Evolutionary conservation across 2,888 invertebrate genomes (phyloP).

Genomic region (Thecocarcelia acutangulata): DNA sequence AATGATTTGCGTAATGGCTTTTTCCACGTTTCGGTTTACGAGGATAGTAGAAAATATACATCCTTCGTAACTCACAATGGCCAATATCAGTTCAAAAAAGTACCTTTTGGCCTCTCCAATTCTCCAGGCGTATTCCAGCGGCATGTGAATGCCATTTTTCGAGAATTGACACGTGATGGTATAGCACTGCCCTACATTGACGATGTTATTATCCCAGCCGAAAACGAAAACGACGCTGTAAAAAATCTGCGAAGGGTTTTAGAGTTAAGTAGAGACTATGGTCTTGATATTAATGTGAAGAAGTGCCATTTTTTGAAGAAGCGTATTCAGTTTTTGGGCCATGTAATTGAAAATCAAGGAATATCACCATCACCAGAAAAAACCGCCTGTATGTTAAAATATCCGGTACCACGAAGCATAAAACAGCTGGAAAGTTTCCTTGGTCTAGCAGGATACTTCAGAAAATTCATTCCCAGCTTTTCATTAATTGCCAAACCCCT

Average conservation of each 20-base stretch:
- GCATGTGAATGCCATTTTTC: constrained; percentile 72
- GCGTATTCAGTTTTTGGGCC: constrained; percentile 24
- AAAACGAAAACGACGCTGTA: constrained; percentile 60
- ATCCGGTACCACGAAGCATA: constrained; percentile 70
- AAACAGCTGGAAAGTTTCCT: constrained; percentile 71
- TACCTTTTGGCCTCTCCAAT: constrained; percentile 79
- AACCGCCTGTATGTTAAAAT: constrained; percentile 71
- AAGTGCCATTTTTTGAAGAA: constrained; percentile 58
- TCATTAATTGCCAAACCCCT: constrained; percentile 56
- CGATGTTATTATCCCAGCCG: constrained; percentile 65
- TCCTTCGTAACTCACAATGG: constrained; percentile 75
- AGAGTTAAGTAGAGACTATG: constrained; percentile 47
- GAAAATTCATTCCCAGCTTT: constrained; percentile 37
- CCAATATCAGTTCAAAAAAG: constrained; percentile 73
- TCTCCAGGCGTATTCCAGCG: constrained; percentile 74
- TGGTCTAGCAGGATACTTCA: constrained; percentile 57
- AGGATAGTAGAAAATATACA: constrained; percentile 72
- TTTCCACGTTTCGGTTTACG: constrained; percentile 75
- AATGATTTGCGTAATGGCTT: constrained; percentile 75
- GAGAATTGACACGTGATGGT: constrained; percentile 50
- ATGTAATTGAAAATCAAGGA: constrained; percentile 58
- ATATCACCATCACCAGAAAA: constrained; percentile 71
- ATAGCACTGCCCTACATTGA: constrained; percentile 67
- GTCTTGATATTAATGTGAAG: constrained; percentile 62
- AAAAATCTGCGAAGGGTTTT: constrained; percentile 35